These are phyloP conservation scores for Archilochus colubris DNA, from an alignment of 2,113 vertebrate genomes.

Conservation along the genomic window DNA sequence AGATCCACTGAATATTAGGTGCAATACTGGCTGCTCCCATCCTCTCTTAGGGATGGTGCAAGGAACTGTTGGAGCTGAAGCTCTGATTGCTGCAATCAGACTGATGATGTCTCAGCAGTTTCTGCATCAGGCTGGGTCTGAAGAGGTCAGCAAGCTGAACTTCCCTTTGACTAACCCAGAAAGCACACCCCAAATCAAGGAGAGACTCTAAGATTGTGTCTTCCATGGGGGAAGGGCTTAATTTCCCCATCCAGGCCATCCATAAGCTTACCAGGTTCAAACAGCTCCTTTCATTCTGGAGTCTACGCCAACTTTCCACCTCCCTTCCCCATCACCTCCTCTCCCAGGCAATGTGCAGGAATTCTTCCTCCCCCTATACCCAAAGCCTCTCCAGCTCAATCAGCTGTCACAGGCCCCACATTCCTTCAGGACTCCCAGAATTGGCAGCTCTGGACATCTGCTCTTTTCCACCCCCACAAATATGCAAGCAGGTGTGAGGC, in stretches of 20 bases:
- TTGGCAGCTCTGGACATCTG: conserved; percentile 62
- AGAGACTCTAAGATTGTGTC: not conserved
- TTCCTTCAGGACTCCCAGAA: conserved; percentile 44
- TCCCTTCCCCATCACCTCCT: not conserved
- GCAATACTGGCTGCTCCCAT: not conserved
- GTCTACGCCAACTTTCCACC: not conserved
- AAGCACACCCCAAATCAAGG: not conserved
- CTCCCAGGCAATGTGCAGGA: not conserved
- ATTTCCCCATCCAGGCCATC: not conserved
- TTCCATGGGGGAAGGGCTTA: not conserved
- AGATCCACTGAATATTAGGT: not conserved
- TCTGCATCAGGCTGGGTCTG: not conserved
- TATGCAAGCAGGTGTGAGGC: conserved; percentile 70
- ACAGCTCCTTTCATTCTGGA: not conserved
- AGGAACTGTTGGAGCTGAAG: not conserved
- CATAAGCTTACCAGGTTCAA: not conserved
- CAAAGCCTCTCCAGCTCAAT: conserved; percentile 3
- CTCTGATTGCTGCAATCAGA: not conserved
- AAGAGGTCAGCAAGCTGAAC: not conserved
- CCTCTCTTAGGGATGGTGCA: not conserved
- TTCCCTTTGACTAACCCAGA: not conserved
- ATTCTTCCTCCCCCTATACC: not conserved
- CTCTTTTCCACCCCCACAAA: conserved; percentile 65
- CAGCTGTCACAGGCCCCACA: conserved; percentile 59
- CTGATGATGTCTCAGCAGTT: not conserved